phyloP scores from a whole-genome alignment of 2,113 vertebrate genomes.

The Xerus inauris region DNA sequence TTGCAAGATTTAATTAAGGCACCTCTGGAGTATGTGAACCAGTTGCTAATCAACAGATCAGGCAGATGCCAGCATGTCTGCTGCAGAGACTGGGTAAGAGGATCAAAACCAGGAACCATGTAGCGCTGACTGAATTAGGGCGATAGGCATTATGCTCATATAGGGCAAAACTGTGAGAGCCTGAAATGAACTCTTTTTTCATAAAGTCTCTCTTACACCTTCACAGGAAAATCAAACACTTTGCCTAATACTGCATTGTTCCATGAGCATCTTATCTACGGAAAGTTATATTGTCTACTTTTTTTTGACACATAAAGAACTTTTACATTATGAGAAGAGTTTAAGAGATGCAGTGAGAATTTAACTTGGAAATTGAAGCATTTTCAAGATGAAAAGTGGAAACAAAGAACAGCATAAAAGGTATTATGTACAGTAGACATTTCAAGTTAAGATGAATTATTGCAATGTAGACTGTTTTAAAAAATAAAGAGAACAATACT shows the following conservation, averaged over 20 bases:
- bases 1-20: conserved; percentile 22
- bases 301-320: conserved; percentile 35
- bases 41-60: conserved; percentile 21
- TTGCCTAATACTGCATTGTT: conserved; percentile 48
- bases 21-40: neutral
- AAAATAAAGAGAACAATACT: conserved; percentile 57
- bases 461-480: conserved; percentile 49
- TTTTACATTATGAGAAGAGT: conserved; percentile 60
- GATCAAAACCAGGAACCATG: neutral
- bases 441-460: conserved; percentile 54
- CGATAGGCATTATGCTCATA: neutral
- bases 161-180: neutral
- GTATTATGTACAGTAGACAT: conserved; percentile 49
- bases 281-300: conserved; percentile 64
- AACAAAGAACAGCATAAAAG: conserved; percentile 66
- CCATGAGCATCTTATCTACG: conserved; percentile 42
- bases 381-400: conserved; percentile 71
- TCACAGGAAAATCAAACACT: conserved; percentile 52
- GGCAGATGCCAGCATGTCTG: neutral
- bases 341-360: conserved; percentile 70
- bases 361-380: conserved; percentile 66
- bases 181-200: conserved; percentile 42
- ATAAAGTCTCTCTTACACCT: conserved; percentile 46
- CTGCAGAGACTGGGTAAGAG: neutral
- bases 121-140: neutral